Evolutionary conservation across 2,888 invertebrate species (phyloP), one percentile per base, ranked within the genome.

Genomic region (Dione juno): DNA sequence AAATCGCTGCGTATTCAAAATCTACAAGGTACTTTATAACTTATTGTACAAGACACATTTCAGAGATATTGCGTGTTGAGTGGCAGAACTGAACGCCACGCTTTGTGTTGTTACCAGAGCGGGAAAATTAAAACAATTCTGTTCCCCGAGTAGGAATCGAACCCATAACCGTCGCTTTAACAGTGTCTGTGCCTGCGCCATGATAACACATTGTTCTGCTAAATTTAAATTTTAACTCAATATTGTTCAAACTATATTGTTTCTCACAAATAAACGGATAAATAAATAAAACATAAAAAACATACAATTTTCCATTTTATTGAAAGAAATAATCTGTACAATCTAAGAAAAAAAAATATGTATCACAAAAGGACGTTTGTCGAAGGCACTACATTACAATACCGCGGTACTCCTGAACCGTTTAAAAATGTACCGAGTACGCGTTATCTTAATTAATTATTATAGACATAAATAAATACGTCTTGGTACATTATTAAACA

Each of bases 341-440:
- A 84, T 88, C 84, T 89, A 91, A 79, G 89, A 88, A 89, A 74
- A 84, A n/a, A 64, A 61, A 86, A 88, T 86, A 88, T 85, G 82
- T 92, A 92, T 92, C 92, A 92, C 92, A 92, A 88, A 86, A 88
- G 91, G 92, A 92, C 91, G 90, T 88, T 83, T 82, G 83, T 88
- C 85, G 83, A 91, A 92, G 92, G 91, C 92, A 92, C 91, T 89
- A 77, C 77, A 76, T 59, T 76, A 77, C 73, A 68, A 37, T 59
- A 28, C 61, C 71, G 45, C 71, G 68, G 59, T 37, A 58, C 28
- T 21, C n/a, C 28, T 1, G 1, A 61, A 45, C n/a, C 28, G 28
- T 16, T 45, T 35, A 61, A 35, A 16, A 61, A 61, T 45, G 28
- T n/a, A 28, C 45, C 21, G 28, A 43, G 7, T 16, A 28, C 61